A percentile compares a stretch with the other conserved stretches of the same genome.
phyloP scores from a whole-genome alignment of 2,797 vertebrate species.

The Poecile montanus region DNA sequence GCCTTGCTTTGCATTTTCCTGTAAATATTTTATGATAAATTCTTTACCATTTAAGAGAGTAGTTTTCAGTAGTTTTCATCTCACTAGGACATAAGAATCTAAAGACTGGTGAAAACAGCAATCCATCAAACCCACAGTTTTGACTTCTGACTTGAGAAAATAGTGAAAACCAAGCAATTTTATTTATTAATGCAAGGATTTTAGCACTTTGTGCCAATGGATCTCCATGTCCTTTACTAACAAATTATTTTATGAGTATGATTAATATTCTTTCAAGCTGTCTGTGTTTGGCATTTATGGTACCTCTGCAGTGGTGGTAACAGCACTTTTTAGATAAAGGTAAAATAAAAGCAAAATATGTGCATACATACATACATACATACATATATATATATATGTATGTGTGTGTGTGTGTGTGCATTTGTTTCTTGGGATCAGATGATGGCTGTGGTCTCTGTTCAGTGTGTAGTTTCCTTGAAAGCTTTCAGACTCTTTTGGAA shows the following conservation, averaged over 20 bases:
- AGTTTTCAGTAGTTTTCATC: not conserved
- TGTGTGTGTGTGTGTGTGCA: too few species aligned
- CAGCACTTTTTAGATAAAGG: not conserved
- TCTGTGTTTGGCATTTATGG: not conserved
- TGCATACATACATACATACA: too few species aligned
- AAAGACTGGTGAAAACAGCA: not conserved
- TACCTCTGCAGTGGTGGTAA: not conserved
- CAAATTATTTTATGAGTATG: not conserved
- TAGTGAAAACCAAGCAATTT: not conserved
- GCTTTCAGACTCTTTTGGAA: not conserved
- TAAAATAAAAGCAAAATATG: not conserved
- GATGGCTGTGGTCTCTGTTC: not conserved
- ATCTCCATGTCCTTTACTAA: not conserved
- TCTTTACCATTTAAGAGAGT: not conserved
- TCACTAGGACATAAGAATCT: not conserved
- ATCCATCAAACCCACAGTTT: not conserved
- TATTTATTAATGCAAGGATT: not conserved
- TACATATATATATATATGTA: too few species aligned
- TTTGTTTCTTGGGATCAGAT: not conserved
- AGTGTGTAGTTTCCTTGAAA: not conserved
- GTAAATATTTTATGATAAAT: not conserved
- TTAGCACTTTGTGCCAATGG: not conserved
- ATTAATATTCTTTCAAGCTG: not conserved
- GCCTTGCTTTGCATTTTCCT: not conserved
- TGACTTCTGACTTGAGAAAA: not conserved